phyloP scores from a whole-genome alignment of 2,888 invertebrate genomes.

The Xanthia icteritia region DNA sequence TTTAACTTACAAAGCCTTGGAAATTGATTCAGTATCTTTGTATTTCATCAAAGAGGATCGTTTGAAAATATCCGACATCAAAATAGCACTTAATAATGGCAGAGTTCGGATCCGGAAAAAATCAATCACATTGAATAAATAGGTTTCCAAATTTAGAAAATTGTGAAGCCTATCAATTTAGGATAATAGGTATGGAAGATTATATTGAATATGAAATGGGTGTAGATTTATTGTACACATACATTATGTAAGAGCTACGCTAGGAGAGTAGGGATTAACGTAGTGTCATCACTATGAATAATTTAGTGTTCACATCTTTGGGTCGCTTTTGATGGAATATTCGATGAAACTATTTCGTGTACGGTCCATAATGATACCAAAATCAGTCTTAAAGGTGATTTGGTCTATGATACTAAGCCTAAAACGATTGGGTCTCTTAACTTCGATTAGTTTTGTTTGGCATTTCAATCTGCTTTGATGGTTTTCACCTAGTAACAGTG shows the following conservation, averaged over 20 bases:
- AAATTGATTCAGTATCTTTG: slow-evolving; percentile 49
- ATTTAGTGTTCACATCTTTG: slow-evolving; percentile 36
- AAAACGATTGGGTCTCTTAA: neutral
- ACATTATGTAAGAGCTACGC: slow-evolving; percentile 33
- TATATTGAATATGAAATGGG: slow-evolving; percentile 46
- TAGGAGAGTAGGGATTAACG: slow-evolving; percentile 32
- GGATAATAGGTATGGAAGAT: slow-evolving; percentile 27
- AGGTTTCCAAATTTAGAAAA: slow-evolving; percentile 30
- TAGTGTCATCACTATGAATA: slow-evolving; percentile 44
- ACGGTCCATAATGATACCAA: neutral
- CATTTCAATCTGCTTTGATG: neutral
- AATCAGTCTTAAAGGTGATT: neutral
- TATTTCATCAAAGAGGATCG: slow-evolving; percentile 36
- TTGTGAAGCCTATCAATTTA: slow-evolving; percentile 35
- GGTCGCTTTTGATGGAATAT: neutral
- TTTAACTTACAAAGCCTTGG: slow-evolving; percentile 47
- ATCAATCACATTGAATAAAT: slow-evolving; percentile 33
- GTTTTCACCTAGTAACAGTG: neutral
- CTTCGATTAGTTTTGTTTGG: neutral
- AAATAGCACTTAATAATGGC: slow-evolving; percentile 25
- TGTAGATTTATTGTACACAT: slow-evolving; percentile 40
- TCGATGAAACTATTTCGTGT: neutral
- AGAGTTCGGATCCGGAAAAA: slow-evolving; percentile 26
- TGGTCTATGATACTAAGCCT: neutral
- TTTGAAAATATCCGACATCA: slow-evolving; percentile 24